These are phyloP conservation scores for Frieseomelitta varia DNA, from an alignment of 1,140 invertebrate species.

Conservation along the genomic window DNA sequence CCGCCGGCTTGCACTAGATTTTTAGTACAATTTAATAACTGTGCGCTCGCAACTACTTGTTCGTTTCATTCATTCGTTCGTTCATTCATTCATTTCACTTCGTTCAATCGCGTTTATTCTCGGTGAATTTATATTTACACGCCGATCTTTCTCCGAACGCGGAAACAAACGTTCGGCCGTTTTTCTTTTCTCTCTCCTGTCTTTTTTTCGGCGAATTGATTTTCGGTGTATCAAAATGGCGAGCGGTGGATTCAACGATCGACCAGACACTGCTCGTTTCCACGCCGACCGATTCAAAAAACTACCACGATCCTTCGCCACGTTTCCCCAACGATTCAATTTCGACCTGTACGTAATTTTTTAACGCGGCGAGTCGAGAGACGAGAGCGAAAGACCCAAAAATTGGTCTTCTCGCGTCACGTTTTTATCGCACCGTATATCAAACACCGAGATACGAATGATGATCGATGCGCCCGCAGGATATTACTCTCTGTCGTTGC, in stretches of 20 bases:
- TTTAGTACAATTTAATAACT: too few relatives aligned
- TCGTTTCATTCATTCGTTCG: not conserved
- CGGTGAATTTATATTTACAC: not conserved
- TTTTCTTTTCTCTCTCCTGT: not conserved
- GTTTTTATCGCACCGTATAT: constrained; percentile 21
- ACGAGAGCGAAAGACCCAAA: not conserved
- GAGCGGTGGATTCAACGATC: not conserved
- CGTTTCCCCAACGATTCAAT: not conserved
- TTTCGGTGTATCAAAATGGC: not conserved
- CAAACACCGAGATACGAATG: constrained; percentile 17
- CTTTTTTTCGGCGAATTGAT: not conserved
- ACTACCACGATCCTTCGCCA: not conserved
- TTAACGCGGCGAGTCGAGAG: not conserved
- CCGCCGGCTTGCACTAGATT: too few relatives aligned
- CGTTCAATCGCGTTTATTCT: not conserved
- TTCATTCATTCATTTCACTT: not conserved
- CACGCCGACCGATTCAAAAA: not conserved
- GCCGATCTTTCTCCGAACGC: not conserved
- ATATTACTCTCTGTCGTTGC: not conserved
- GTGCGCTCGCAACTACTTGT: too few relatives aligned
- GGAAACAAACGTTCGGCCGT: not conserved
- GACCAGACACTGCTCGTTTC: not conserved
- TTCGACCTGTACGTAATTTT: not conserved
- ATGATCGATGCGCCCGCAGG: not conserved
- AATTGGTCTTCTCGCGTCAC: constrained; percentile 8